Base-by-base conservation (phyloP, 2,797 vertebrate species). In the Brotogeris chrysoptera region DNA sequence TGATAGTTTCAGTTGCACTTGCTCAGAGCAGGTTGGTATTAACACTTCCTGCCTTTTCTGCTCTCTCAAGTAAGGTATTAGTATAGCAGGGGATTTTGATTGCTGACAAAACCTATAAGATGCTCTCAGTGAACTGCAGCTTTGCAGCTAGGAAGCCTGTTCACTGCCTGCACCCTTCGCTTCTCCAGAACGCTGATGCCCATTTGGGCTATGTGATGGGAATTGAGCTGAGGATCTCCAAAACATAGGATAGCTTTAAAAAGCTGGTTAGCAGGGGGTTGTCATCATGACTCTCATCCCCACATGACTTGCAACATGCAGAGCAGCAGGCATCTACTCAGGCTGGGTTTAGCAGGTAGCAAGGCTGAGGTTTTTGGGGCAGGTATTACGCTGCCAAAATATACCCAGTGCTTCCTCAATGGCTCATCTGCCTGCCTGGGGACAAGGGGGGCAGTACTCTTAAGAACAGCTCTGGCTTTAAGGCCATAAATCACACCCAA, bases 191-290 rank as follows among this genome's bases (percentile, higher is more conserved):
- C 8, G 6, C 57, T 86, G 91, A 59, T 71, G 55, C 23, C 11
- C 17, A 0, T 79, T 81, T 93, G 81, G 79, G 57, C 72, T 57
- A 16, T 6, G 27, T 28, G 84, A 38, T 77, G 89, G 84, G 68
- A 91, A 91, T 4, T 25, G 39, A 90, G 81, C 72, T 3, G 6
- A 89, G 38, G 65, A 64, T n/a, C 44, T 91, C 79, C 38, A 32
- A 73, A 73, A n/a, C 64, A 53, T 7, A 13, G 41, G 57, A 39
- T 1, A 43, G 24, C 34, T 72, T 66, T 82, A 55, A 68, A 81
- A 87, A 79, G 38, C 68, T 82, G 80, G 16, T 63, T 86, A 36
- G 81, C 68, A 82, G 76, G 79, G 63, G 57, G 47, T 53, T 91
- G 88, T 78, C 63, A 43, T 74, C 64, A 3, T 6, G 28, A 5